phyloP scores from a whole-genome alignment of 2,888 invertebrate species.

The Isotomurus palustris region DNA sequence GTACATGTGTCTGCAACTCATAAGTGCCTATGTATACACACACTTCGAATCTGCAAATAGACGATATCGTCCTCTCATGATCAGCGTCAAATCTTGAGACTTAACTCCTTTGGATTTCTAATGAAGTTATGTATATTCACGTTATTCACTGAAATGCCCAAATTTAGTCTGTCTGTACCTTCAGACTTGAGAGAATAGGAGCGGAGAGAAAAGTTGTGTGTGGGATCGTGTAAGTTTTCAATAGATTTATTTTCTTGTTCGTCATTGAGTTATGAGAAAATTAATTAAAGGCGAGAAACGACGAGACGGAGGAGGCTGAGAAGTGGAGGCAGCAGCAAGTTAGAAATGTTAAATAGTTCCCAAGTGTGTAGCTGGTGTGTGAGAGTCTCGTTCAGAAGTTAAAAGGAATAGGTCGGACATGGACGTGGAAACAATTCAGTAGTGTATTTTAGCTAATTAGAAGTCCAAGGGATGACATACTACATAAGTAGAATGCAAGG shows the following conservation, averaged over 20 bases:
- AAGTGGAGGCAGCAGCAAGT: background rate
- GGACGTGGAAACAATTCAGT: background rate
- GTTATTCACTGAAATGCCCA: too few species aligned
- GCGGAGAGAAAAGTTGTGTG: too few species aligned
- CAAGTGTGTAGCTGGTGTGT: background rate
- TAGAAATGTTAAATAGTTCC: conserved; percentile 1
- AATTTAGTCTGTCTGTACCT: too few species aligned
- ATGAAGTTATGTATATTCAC: too few species aligned
- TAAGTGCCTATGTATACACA: too few species aligned
- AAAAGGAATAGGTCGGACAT: conserved; percentile 1
- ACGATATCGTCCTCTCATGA: too few species aligned
- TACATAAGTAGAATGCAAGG: conserved; percentile 6
- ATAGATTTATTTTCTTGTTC: conserved; percentile 4
- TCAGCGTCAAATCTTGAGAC: too few species aligned
- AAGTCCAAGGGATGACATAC: conserved; percentile 16
- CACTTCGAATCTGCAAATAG: too few species aligned
- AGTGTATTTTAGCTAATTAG: conserved; percentile 17
- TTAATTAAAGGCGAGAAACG: conserved; percentile 9
- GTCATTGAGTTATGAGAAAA: conserved; percentile 10
- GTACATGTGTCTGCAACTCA: too few species aligned
- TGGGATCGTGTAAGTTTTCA: too few species aligned
- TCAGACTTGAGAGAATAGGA: too few species aligned
- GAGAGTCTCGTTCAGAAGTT: background rate
- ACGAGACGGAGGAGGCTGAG: background rate
- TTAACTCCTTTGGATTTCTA: too few species aligned